These are phyloP conservation scores for Ondatra zibethicus DNA, from an alignment of 2,113 vertebrate species.

Conservation along the genomic window DNA sequence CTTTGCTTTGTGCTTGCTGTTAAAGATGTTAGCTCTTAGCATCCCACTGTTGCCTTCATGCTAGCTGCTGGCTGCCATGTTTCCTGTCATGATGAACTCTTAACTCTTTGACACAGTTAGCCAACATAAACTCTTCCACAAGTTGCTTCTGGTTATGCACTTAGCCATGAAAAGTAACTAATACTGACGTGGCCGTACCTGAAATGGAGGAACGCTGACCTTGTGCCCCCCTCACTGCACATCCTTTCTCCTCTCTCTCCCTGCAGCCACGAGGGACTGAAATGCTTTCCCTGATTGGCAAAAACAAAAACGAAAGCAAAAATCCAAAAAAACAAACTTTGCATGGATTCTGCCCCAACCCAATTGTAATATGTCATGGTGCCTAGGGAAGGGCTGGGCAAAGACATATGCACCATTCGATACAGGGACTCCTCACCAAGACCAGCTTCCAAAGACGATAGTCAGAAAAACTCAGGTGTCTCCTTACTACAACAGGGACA, in stretches of 20 bases:
- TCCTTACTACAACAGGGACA: not conserved
- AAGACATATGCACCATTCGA: rapidly evolving
- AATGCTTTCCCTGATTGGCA: not conserved
- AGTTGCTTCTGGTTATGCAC: not conserved
- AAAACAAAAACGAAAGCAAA: not conserved
- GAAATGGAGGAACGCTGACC: not conserved
- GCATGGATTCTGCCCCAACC: too few relatives aligned
- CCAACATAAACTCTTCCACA: not conserved
- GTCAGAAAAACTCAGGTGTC: not conserved
- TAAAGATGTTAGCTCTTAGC: not conserved
- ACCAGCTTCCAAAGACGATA: not conserved
- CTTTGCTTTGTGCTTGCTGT: not conserved
- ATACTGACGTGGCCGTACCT: not conserved
- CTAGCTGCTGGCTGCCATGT: not conserved
- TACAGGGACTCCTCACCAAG: not conserved
- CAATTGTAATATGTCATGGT: rapidly evolving
- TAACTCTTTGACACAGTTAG: not conserved
- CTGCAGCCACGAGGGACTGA: rapidly evolving
- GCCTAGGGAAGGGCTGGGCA: not conserved
- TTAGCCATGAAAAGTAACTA: not conserved
- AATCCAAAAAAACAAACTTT: not conserved
- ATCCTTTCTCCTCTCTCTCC: not conserved
- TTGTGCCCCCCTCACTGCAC: rapidly evolving
- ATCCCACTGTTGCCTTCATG: not conserved
- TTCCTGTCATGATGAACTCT: not conserved